These are phyloP conservation scores for Drosophila sturtevanti DNA, from an alignment of 1,140 invertebrate genomes.

Conservation along the genomic window DNA sequence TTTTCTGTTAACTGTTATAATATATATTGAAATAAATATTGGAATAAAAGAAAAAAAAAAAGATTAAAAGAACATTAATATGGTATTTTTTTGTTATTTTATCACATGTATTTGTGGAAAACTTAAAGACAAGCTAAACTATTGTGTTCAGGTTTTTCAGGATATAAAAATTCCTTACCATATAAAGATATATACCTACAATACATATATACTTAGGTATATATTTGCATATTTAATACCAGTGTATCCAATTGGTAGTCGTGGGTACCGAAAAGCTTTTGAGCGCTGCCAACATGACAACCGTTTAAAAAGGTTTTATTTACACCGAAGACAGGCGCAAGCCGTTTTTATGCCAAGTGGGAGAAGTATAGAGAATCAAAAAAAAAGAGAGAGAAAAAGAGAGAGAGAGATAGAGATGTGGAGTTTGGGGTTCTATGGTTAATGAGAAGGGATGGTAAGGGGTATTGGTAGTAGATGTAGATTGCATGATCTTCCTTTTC, in stretches of 20 bases:
- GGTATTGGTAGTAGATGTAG: slow-evolving; percentile 9
- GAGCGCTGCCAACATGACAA: slow-evolving; percentile 65
- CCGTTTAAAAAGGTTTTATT: slow-evolving; percentile 81
- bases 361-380: slow-evolving; percentile 1
- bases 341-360: slow-evolving; percentile 5
- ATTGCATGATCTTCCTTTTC: slow-evolving; percentile 37
- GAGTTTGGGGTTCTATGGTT: neutral
- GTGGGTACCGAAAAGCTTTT: slow-evolving; percentile 36
- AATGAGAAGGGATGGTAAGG: no score
- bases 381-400: neutral
- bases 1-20: no score
- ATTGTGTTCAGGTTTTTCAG: no score
- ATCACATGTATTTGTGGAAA: no score
- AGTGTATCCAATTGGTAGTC: slow-evolving; percentile 27
- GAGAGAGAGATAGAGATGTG: neutral
- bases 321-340: slow-evolving; percentile 64
- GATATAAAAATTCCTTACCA: no score
- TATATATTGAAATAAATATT: no score
- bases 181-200: no score
- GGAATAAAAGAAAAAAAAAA: no score
- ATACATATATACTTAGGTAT: no score
- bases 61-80: no score
- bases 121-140: no score
- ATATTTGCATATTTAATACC: neutral
- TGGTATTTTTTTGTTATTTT: no score